Evolutionary conservation across 2,888 invertebrate species (phyloP), one percentile per base, ranked within the genome.

Genomic region (Epinotia bilunana): DNA sequence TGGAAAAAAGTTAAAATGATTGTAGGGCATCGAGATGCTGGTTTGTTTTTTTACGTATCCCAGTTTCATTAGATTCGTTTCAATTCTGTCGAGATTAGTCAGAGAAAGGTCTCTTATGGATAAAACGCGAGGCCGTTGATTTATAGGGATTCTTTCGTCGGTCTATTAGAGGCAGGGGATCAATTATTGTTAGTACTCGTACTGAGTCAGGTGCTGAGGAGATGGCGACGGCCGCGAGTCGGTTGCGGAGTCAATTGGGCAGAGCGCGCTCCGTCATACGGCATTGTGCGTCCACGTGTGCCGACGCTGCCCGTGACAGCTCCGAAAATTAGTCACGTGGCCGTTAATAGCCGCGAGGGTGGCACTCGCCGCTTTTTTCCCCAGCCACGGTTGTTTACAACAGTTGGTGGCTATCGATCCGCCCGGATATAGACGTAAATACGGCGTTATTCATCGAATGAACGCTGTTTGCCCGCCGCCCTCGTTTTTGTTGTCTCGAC

Each of bases 251-350:
- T 64, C 72, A 65, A 55, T 39, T 49, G 62, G 67, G 62, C 61
- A 68, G 68, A 43, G 75, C 49, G 63, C 13, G n/a, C 69, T 53
- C 55, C 18, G 75, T 55, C 72, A 69, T 71, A 70, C 72, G 72
- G 77, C 72, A 73, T 74, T 43, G 74, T 62, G 64, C 74, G 82
- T 80, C 88, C 92, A 90, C 92, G 92, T 91, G 91, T 86, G 82
- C 80, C 77, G 80, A 77, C 81, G 76, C 91, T 94, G 94, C 82
- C 80, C 80, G 84, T 94, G 94, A 94, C 94, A 94, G 94, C 89
- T 91, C 89, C 88, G 90, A 82, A 92, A 93, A 94, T 94, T 89
- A 92, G 93, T 92, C 94, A 93, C 94, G 94, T 94, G 94, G 89
- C 92, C 85, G 86, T 83, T 91, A 91, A 92, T 91, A 90, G 91